Evolutionary conservation across 2,888 invertebrate genomes (phyloP), one percentile per base, ranked within the genome.

Genomic region (Oscheius sp.): DNA sequence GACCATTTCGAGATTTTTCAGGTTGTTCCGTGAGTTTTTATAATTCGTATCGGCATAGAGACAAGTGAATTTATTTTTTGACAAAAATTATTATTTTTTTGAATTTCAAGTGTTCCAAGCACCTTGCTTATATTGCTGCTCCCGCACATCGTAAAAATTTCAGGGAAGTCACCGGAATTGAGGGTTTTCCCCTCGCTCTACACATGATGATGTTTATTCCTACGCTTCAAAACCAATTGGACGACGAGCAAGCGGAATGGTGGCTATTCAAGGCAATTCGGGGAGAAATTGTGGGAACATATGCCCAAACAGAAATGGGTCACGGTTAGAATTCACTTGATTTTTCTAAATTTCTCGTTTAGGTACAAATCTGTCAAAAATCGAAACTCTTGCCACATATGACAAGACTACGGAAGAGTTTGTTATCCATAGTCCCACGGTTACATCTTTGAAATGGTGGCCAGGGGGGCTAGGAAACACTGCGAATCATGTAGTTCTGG

Each of bases 231-330:
- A 44, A 59, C 9, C 65, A 65, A 44, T 33, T n/a, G 12, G 65
- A 65, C 30, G 65, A 65, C 5, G 65, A 65, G 22, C 65, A 65
- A 26, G 26, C 28, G 17, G 54, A 32, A 9, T 65, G 65, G 65
- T 95, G 95, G 95, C 93, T 82, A 45, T 70, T 69, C 45, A 72
- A 73, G 81, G 93, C 94, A 0, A 92, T 0, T 92, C 93, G 90
- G 90, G 90, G 77, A 73, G 90, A 91, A 78, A 93, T 95, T 67
- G 91, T 95, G 79, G 95, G 95, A 63, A 94, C 94, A 20, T 95
- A 95, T 86, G 95, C 94, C 47, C 95, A 95, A 91, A 95, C 95
- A 0, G 95, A 95, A 88, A 88, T 96, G 68, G 95, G 95, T 0
- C 95, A 96, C 57, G 82, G 82, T 77, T 88, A 26, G 64, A 36